Evolutionary conservation across 2,797 vertebrate species (phyloP).

Genomic region (Coccyzus lansbergi): DNA sequence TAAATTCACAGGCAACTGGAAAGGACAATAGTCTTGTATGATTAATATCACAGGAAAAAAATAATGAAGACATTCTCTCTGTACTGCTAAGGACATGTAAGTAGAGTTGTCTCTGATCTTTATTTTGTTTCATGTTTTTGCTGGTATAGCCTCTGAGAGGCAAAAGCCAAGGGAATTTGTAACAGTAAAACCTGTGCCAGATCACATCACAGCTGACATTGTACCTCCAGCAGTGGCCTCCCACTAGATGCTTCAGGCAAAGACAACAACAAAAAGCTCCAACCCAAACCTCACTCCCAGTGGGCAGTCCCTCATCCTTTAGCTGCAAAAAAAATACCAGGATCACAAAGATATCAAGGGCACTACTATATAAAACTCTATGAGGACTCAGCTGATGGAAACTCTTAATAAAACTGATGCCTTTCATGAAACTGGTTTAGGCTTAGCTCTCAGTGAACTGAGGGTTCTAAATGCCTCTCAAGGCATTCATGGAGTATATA

Average conservation of each 20-base stretch:
- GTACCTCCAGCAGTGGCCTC: not conserved
- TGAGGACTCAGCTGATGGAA: conserved; percentile 8
- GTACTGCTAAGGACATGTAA: conserved; percentile 17
- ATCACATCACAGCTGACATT: conserved; percentile 42
- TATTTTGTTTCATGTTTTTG: conserved; percentile 23
- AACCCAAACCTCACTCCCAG: not conserved
- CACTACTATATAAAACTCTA: not conserved
- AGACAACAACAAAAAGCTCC: conserved; percentile 56
- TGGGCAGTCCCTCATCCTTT: conserved; percentile 17
- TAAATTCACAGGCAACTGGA: not conserved
- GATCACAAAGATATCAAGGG: conserved; percentile 50
- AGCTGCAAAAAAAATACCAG: not conserved
- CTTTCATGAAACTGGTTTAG: not conserved
- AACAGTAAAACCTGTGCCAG: conserved; percentile 36
- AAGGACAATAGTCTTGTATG: not conserved
- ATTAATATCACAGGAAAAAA: conserved; percentile 23
- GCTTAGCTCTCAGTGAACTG: not conserved
- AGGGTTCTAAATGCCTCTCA: not conserved
- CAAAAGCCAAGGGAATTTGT: conserved; percentile 4
- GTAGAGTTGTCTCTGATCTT: conserved; percentile 46
- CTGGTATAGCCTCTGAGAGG: conserved; percentile 33
- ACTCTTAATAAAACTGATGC: not conserved
- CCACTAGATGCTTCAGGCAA: conserved; percentile 22
- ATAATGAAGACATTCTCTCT: conserved; percentile 23
- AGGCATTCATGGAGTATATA: not conserved